Percentiles rank a stretch among this genome's conserved stretches.
These are phyloP conservation scores for Battus philenor DNA, from an alignment of 1,140 invertebrate genomes.

Conservation along the genomic window DNA sequence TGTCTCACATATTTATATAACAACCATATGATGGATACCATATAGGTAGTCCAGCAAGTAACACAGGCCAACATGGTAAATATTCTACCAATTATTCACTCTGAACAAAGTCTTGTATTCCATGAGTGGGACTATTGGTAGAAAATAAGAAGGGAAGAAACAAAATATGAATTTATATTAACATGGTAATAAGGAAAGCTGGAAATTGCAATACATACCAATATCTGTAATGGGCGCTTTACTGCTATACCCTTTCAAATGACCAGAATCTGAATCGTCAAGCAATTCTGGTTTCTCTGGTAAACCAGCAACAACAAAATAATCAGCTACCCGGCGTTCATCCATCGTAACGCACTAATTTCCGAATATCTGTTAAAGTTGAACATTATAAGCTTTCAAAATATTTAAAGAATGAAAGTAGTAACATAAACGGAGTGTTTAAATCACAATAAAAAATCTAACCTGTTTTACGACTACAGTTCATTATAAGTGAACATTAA, in stretches of 20 bases:
- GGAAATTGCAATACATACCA: too few species aligned
- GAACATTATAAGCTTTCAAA: too few species aligned
- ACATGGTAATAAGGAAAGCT: too few species aligned
- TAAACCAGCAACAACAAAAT: constrained; percentile 98
- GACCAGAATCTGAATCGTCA: constrained; percentile 89
- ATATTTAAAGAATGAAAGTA: background rate
- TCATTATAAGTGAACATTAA: constrained; percentile 13
- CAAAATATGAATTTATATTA: too few species aligned
- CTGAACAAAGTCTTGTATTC: too few species aligned
- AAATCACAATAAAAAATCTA: constrained; percentile 9
- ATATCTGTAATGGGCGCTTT: constrained; percentile 96
- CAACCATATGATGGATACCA: too few species aligned
- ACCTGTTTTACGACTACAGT: constrained; percentile 15
- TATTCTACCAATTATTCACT: too few species aligned
- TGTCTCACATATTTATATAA: too few species aligned
- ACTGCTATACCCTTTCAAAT: constrained; percentile 82
- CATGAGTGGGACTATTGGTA: too few species aligned
- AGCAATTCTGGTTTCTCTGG: constrained; percentile 87
- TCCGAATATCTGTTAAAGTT: constrained; percentile 22
- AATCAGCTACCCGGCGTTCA: constrained; percentile 90
- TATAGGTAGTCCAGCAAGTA: too few species aligned
- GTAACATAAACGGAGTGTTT: constrained; percentile 5
- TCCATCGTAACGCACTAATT: constrained; percentile 78
- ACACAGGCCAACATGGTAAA: too few species aligned
- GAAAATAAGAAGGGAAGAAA: too few species aligned